Percentiles rank a stretch among this genome's conserved stretches.
phyloP scores from a whole-genome alignment of 2,113 vertebrate species.

The Galemys pyrenaicus region DNA sequence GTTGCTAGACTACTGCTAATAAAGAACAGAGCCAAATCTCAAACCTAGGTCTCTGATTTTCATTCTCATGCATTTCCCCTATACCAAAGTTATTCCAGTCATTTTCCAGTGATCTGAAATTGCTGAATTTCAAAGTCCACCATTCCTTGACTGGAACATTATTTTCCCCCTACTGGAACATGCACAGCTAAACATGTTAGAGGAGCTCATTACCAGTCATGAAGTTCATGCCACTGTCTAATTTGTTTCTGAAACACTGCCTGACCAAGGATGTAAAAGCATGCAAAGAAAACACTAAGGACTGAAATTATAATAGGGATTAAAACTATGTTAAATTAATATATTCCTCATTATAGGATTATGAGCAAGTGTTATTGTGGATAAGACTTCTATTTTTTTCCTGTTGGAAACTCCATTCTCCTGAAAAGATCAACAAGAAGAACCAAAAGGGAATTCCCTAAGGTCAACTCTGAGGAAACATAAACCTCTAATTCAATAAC shows the following conservation, averaged over 20 bases:
- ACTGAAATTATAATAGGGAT: slow-evolving; percentile 61
- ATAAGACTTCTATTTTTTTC: slow-evolving; percentile 76
- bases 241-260: slow-evolving; percentile 65
- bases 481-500: slow-evolving; percentile 91
- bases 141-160: slow-evolving; percentile 61
- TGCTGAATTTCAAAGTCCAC: slow-evolving; percentile 68
- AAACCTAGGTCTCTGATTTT: neutral
- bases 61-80: neutral
- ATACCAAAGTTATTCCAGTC: neutral
- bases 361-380: slow-evolving; percentile 61
- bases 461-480: slow-evolving; percentile 88
- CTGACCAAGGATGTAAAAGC: slow-evolving; percentile 56
- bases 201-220: slow-evolving; percentile 49
- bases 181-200: slow-evolving; percentile 18
- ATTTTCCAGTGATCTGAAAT: slow-evolving; percentile 52
- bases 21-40: neutral
- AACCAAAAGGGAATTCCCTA: slow-evolving; percentile 88
- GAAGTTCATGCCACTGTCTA: slow-evolving; percentile 73
- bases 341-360: slow-evolving; percentile 51
- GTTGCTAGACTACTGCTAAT: neutral
- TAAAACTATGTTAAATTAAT: slow-evolving; percentile 61
- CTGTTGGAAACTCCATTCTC: slow-evolving; percentile 82
- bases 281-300: slow-evolving; percentile 61
- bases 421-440: slow-evolving; percentile 85
- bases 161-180: neutral